phyloP scores from a whole-genome alignment of 1,140 invertebrate species.

The Drosophila punjabiensis region DNA sequence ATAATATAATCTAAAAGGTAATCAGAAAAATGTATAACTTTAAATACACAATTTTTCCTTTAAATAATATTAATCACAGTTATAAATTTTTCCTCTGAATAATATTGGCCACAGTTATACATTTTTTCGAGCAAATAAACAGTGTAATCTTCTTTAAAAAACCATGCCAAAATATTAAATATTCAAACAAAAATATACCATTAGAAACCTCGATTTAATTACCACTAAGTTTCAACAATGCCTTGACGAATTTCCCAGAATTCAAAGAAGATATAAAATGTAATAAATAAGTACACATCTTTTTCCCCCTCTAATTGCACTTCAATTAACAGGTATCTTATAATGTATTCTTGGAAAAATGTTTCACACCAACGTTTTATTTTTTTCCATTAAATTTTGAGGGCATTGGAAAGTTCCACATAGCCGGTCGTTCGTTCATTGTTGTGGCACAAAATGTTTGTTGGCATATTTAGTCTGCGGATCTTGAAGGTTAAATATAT shows the following conservation, averaged over 20 bases:
- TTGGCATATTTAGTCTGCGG: conserved; percentile 73
- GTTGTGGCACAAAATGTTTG: conserved; percentile 59
- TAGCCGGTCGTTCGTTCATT: background rate
- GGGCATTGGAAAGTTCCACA: conserved; percentile 34
- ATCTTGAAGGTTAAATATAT: conserved; percentile 84
- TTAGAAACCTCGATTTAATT: background rate
- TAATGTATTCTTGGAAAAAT: background rate
- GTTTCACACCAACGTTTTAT: background rate
- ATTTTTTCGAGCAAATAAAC: too few relatives aligned
- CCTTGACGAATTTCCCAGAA: background rate
- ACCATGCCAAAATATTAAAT: background rate
- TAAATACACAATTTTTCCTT: background rate
- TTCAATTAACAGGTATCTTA: conserved; percentile 4
- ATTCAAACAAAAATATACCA: background rate
- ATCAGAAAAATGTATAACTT: background rate
- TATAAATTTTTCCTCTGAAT: background rate
- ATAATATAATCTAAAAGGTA: too few relatives aligned
- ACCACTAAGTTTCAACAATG: background rate
- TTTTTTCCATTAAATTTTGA: conserved; percentile 7
- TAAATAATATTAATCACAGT: too few relatives aligned
- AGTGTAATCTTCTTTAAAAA: too few relatives aligned
- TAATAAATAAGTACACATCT: background rate
- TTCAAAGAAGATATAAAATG: background rate
- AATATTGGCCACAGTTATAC: too few relatives aligned
- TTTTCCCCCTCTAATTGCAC: background rate